Conservation (phyloP, 2,797 vertebrate genomes). For the Bovichtus variegatus region DNA sequence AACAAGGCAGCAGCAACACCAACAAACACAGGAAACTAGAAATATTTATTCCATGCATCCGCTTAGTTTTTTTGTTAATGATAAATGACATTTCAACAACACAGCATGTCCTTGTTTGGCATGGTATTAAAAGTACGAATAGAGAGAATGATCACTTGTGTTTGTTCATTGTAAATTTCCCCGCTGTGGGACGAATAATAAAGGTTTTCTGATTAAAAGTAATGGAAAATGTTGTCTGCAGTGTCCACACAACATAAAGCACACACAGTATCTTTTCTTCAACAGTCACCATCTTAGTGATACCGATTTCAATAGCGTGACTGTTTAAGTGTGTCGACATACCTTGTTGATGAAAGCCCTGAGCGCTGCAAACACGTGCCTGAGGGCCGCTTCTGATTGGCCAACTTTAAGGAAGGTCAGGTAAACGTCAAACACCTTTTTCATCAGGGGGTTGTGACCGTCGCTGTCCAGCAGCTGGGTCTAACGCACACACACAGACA, state of each 20-base stretch:
- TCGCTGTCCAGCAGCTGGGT: slow-evolving; percentile 93
- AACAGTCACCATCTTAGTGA: too few relatives aligned
- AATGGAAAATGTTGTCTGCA: neutral
- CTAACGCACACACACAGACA: slow-evolving; percentile 72
- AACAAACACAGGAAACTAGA: slow-evolving; percentile 3
- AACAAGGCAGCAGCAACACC: neutral
- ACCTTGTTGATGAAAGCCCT: slow-evolving; percentile 97
- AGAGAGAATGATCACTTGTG: neutral
- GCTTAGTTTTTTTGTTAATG: neutral
- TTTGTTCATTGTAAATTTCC: too few relatives aligned
- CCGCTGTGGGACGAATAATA: too few relatives aligned
- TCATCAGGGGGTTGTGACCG: slow-evolving; percentile 96
- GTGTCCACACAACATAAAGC: neutral
- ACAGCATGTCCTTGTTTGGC: neutral
- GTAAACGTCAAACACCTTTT: slow-evolving; percentile 96
- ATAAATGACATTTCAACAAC: neutral
- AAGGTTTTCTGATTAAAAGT: too few relatives aligned
- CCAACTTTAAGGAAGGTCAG: slow-evolving; percentile 93
- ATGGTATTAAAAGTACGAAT: neutral
- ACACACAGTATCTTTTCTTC: neutral
- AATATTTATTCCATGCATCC: neutral
- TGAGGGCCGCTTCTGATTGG: slow-evolving; percentile 93
- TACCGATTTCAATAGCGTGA: fast-evolving
- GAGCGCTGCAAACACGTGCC: slow-evolving; percentile 93
- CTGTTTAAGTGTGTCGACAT: neutral